A percentile compares a stretch with the other conserved stretches of the same genome.
Evolutionary conservation across 2,113 vertebrate genomes (phyloP).

Genomic region (Pseudois nayaur): DNA sequence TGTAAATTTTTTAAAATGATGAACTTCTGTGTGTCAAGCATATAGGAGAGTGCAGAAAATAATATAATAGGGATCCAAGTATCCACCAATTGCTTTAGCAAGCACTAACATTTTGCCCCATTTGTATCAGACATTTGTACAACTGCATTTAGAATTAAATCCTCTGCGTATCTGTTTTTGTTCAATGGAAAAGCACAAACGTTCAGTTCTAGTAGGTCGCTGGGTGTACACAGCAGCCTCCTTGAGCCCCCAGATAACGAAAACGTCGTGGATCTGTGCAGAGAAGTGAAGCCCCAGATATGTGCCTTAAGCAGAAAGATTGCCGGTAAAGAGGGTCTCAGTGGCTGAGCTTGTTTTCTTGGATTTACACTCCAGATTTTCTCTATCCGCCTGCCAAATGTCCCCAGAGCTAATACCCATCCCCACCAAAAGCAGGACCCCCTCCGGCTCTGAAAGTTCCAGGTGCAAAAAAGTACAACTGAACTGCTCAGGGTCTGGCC

Average conservation of each 20-base stretch:
- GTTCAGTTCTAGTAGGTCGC: not conserved
- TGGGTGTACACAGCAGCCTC: not conserved
- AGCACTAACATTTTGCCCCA: not conserved
- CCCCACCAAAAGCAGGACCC: not conserved
- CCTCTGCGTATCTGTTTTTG: constrained; percentile 1
- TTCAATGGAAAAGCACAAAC: not conserved
- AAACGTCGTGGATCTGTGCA: not conserved
- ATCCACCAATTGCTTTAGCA: not conserved
- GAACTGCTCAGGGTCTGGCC: not conserved
- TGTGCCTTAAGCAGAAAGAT: not conserved
- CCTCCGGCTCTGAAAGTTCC: not conserved
- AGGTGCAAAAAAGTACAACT: not conserved
- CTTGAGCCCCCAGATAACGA: not conserved
- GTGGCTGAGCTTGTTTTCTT: not conserved
- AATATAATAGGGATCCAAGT: not conserved
- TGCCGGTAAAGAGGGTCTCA: not conserved
- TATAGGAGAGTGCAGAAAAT: not conserved
- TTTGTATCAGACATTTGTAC: not conserved
- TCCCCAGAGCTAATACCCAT: not conserved
- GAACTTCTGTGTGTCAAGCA: not conserved
- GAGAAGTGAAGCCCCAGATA: not conserved
- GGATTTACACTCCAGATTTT: not conserved
- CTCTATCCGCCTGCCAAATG: not conserved
- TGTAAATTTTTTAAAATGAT: not conserved
- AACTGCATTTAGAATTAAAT: not conserved